Conservation (phyloP, 2,113 vertebrate genomes). For the Balaenoptera acutorostrata region DNA sequence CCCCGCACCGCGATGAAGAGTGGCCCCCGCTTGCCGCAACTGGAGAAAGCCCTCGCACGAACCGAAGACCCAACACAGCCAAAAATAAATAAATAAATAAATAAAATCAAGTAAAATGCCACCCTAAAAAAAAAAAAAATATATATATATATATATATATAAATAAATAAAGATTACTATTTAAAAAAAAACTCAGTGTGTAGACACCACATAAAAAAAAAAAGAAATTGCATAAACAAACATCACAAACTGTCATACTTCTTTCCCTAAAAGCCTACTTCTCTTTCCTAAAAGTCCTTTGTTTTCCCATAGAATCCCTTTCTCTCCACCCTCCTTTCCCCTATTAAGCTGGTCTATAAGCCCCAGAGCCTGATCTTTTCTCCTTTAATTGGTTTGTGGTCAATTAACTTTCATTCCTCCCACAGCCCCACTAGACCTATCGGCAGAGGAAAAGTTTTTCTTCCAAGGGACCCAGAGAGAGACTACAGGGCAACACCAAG, state of each 20-base stretch:
- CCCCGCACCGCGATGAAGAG: no score
- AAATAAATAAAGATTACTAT: no score
- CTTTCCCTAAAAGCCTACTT: neutral
- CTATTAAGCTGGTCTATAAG: neutral
- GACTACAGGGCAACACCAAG: neutral
- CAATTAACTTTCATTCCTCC: neutral
- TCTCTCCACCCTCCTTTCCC: neutral
- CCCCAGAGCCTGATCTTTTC: neutral
- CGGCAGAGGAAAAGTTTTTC: neutral
- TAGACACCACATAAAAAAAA: no score
- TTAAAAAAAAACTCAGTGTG: no score
- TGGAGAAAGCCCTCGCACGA: no score
- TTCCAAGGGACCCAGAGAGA: neutral
- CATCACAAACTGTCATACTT: neutral
- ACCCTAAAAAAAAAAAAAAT: no score
- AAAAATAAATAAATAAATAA: no score
- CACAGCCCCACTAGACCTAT: neutral
- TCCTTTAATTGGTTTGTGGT: neutral
- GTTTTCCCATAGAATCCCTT: neutral
- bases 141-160: no score
- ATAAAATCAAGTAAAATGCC: no score
- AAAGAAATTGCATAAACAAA: neutral
- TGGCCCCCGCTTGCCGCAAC: no score
- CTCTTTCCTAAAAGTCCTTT: neutral
- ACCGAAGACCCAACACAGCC: no score